phyloP scores from a whole-genome alignment of 2,888 invertebrate genomes.

The Scelioninae gen. 2 region DNA sequence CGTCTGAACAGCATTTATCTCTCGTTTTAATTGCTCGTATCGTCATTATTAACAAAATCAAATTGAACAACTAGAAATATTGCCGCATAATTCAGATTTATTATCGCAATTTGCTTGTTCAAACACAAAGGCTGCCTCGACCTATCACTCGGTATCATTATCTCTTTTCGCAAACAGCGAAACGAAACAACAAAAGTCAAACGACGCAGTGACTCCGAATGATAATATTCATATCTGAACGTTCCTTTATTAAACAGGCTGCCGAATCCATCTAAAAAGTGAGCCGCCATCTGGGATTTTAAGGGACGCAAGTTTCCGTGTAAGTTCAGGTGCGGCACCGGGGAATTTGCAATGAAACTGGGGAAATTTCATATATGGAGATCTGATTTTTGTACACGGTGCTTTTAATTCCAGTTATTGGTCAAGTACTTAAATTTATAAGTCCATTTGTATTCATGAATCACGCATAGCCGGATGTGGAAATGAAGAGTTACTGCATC shows the following conservation, averaged over 20 bases:
- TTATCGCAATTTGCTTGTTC: slow-evolving; percentile 14
- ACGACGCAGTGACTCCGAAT: slow-evolving; percentile 21
- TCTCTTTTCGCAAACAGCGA: slow-evolving; percentile 1
- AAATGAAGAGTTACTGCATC: too few species aligned
- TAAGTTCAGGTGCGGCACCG: too few species aligned
- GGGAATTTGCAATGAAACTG: too few species aligned
- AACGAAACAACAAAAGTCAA: neutral
- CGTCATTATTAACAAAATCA: neutral
- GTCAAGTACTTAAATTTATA: too few species aligned
- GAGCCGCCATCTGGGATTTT: slow-evolving; percentile 27
- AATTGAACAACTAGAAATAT: neutral
- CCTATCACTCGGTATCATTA: slow-evolving; percentile 15
- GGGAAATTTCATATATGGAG: too few species aligned
- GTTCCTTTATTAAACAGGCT: slow-evolving; percentile 29
- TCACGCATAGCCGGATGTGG: too few species aligned
- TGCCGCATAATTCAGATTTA: neutral
- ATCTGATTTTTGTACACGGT: too few species aligned
- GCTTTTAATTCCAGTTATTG: too few species aligned
- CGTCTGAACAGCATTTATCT: neutral
- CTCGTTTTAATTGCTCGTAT: slow-evolving; percentile 5
- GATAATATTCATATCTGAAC: slow-evolving; percentile 28
- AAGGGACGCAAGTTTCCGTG: slow-evolving; percentile 40
- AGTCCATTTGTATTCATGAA: too few species aligned
- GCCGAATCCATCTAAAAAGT: neutral
- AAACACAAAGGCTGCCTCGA: slow-evolving; percentile 13